Base-by-base conservation (phyloP, 1,140 invertebrate species). In the Drosophila malerkotliana region DNA sequence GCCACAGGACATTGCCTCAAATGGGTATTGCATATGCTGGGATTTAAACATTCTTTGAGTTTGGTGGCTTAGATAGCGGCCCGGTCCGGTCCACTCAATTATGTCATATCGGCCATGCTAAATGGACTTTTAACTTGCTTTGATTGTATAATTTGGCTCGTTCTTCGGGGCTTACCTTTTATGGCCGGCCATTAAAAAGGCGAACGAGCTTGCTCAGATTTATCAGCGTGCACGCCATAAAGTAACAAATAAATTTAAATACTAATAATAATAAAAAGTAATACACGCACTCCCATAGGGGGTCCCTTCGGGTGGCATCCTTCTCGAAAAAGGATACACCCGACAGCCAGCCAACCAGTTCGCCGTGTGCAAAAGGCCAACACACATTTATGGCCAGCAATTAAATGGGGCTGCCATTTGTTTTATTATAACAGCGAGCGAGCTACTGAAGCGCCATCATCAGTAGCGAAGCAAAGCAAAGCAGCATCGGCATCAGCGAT, bases 181-280 rank as follows among this genome's bases (percentile, higher is more conserved):
- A 88, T 83, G 76, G 63, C 32, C 48, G 52, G 83, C 72, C 82
- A 88, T 87, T 87, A 87, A 87, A 87, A 88, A 56, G 60, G 60
- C 58, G 78, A 79, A 72, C 56, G 75, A 77, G 67, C 60, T 66
- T 63, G 74, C 79, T 76, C 75, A 83, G 84, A 88, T 88, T 87
- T 88, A 88, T 88, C 83, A 77, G 76, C 79, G 66, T 81, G 81
- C 83, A 88, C 76, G 83, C 83, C 69, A 88, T 88, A 89, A 88
- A 88, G 72, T 78, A 83, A 84, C 79, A 88, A 88, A 88, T 88
- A 88, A 88, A 88, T 88, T 88, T 88, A 88, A 88, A 88, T 88
- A 89, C 83, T 79, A 89, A 88, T 88, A 88, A 88, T 88, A 88
- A 85, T 88, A 85, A 85, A 83, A 88, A 74, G 76, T 72, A 74